phyloP scores from a whole-genome alignment of 2,888 invertebrate genomes.

The Nephrotoma flavescens region DNA sequence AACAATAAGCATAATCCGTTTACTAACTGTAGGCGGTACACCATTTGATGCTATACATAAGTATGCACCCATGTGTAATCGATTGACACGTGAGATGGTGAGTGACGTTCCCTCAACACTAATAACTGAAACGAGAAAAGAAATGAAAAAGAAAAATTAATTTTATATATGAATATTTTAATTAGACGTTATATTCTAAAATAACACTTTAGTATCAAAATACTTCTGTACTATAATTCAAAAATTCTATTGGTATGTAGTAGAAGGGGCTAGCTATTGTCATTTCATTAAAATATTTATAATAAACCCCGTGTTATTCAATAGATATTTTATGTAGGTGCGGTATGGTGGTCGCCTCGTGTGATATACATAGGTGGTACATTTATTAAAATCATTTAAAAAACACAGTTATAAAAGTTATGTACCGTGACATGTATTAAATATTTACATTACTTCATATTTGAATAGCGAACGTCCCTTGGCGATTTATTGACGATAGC shows the following conservation, averaged over 20 bases:
- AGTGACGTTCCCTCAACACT: conserved; percentile 52
- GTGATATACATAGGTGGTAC: not conserved
- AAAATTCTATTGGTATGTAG: not conserved
- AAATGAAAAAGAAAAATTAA: not conserved
- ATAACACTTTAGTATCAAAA: not conserved
- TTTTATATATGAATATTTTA: not conserved
- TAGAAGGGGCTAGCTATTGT: not conserved
- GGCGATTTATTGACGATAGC: not conserved
- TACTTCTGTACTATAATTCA: not conserved
- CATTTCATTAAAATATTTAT: not conserved
- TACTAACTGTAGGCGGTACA: conserved; percentile 77
- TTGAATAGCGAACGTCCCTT: not conserved
- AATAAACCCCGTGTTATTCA: not conserved
- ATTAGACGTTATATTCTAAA: not conserved
- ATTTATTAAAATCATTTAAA: not conserved
- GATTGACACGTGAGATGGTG: conserved; percentile 51
- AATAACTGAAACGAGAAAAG: conserved; percentile 35
- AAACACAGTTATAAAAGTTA: not conserved
- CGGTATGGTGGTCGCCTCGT: not conserved
- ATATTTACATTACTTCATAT: not conserved
- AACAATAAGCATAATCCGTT: conserved; percentile 70
- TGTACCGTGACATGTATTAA: not conserved
- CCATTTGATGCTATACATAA: conserved; percentile 72
- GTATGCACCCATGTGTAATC: conserved; percentile 69
- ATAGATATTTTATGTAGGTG: not conserved